Evolutionary conservation across 1,140 invertebrate species (phyloP).

Genomic region (Hydropsyche tenuis): DNA sequence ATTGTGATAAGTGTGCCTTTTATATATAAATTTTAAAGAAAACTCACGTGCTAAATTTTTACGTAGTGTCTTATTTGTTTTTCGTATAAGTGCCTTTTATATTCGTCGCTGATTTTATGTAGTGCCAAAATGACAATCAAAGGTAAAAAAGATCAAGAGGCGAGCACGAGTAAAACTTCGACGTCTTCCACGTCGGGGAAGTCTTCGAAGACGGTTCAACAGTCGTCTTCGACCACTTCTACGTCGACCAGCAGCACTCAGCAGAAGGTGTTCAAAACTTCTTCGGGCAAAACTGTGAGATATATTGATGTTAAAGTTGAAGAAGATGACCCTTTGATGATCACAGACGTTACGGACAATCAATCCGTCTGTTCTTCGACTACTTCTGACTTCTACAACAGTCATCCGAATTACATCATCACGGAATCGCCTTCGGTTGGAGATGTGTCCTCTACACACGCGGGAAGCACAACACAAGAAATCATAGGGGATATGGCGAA

Average conservation of each 20-base stretch:
- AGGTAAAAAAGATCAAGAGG: slow-evolving; percentile 42
- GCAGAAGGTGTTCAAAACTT: slow-evolving; percentile 57
- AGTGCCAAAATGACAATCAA: slow-evolving; percentile 47
- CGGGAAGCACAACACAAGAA: slow-evolving; percentile 55
- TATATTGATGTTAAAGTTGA: slow-evolving; percentile 63
- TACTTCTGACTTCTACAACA: slow-evolving; percentile 61
- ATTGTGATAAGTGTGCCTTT: slow-evolving; percentile 33
- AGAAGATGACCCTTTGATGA: slow-evolving; percentile 62
- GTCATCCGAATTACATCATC: slow-evolving; percentile 62
- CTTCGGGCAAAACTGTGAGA: slow-evolving; percentile 61
- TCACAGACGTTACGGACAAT: slow-evolving; percentile 61
- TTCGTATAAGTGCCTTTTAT: slow-evolving; percentile 5
- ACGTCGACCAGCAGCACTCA: slow-evolving; percentile 55
- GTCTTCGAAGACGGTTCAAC: slow-evolving; percentile 10
- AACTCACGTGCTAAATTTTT: slow-evolving; percentile 12
- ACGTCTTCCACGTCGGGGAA: slow-evolving; percentile 25
- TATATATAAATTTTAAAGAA: slow-evolving; percentile 11
- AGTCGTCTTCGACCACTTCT: slow-evolving; percentile 45
- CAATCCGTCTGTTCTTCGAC: slow-evolving; percentile 59
- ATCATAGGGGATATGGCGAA: slow-evolving; percentile 60
- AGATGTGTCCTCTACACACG: slow-evolving; percentile 52
- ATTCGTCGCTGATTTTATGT: slow-evolving; percentile 22
- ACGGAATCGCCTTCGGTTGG: slow-evolving; percentile 61
- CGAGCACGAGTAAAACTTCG: slow-evolving; percentile 36
- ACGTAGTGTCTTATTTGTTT: neutral